A percentile compares a stretch with the other conserved stretches of the same genome.
phyloP scores from a whole-genome alignment of 2,797 vertebrate genomes.

The Sciurus vulgaris region DNA sequence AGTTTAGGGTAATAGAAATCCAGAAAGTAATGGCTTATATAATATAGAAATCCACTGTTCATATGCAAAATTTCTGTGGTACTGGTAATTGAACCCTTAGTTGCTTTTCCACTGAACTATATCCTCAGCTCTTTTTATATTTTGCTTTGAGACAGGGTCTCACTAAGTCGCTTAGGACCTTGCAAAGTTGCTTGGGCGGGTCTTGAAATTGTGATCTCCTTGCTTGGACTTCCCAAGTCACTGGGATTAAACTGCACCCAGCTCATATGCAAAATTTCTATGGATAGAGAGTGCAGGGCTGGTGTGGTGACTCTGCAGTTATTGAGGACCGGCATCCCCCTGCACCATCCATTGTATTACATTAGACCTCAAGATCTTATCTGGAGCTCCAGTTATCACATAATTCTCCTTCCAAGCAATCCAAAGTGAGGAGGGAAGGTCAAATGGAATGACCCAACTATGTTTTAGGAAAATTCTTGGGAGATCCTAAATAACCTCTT shows the following conservation, averaged over 20 bases:
- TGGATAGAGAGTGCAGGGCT: not conserved
- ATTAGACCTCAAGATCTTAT: not conserved
- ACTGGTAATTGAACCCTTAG: not conserved
- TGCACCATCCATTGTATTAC: rapidly evolving
- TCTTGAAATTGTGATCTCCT: not conserved
- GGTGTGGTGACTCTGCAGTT: not conserved
- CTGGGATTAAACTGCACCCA: not conserved
- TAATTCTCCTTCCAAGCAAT: not conserved
- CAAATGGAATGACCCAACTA: not conserved
- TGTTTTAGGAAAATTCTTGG: not conserved
- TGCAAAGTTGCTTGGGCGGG: no score
- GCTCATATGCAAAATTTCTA: not conserved
- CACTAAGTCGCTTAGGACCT: not conserved
- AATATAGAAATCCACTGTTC: not conserved
- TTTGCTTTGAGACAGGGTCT: not conserved
- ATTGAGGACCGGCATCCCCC: no score
- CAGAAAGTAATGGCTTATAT: not conserved
- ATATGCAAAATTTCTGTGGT: not conserved
- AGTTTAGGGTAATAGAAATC: not conserved
- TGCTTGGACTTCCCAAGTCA: not conserved
- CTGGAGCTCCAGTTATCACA: not conserved
- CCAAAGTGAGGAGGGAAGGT: not conserved
- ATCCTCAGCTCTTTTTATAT: not conserved
- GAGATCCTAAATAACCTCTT: not conserved
- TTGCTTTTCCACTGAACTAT: not conserved